Conservation (phyloP, 2,888 invertebrate species). For the Hirtodrosophila confusa region DNA sequence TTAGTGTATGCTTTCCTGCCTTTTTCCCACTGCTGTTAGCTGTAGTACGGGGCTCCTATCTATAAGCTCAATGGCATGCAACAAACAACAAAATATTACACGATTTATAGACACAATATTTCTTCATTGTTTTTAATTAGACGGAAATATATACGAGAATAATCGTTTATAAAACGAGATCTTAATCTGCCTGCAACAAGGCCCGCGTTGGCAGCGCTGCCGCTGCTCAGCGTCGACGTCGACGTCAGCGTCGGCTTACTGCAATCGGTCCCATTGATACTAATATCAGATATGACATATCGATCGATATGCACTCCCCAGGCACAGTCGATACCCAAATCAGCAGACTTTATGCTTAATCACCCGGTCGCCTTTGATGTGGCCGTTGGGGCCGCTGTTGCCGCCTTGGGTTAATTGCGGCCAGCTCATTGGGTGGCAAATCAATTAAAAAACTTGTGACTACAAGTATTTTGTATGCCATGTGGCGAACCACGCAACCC, state of each 20-base stretch:
- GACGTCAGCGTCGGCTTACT: conserved; percentile 7
- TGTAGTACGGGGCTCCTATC: conserved; percentile 1
- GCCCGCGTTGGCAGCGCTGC: conserved; percentile 12
- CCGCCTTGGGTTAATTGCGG: conserved; percentile 73
- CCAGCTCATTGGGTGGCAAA: conserved; percentile 77
- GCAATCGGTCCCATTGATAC: conserved; percentile 43
- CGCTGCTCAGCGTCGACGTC: conserved; percentile 3
- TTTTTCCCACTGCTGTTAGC: conserved; percentile 5
- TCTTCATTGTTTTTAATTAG: conserved; percentile 72
- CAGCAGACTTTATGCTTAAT: conserved; percentile 73
- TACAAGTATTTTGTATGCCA: conserved; percentile 34
- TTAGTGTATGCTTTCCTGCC: neutral
- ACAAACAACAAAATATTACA: conserved; percentile 18
- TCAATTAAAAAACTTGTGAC: conserved; percentile 61
- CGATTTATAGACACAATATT: conserved; percentile 63
- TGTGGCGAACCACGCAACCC: conserved; percentile 9
- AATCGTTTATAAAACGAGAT: conserved; percentile 57
- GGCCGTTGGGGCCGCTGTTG: conserved; percentile 47
- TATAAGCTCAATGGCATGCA: conserved; percentile 1
- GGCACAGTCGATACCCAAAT: conserved; percentile 50
- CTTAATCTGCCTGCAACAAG: conserved; percentile 61
- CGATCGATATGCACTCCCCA: conserved; percentile 37
- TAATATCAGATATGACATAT: conserved; percentile 46
- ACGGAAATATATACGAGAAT: conserved; percentile 6
- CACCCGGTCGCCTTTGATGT: conserved; percentile 70